Evolutionary conservation across 2,113 vertebrate species (phyloP), one percentile per base, ranked within the genome.

Genomic region (Malurus melanocephalus): DNA sequence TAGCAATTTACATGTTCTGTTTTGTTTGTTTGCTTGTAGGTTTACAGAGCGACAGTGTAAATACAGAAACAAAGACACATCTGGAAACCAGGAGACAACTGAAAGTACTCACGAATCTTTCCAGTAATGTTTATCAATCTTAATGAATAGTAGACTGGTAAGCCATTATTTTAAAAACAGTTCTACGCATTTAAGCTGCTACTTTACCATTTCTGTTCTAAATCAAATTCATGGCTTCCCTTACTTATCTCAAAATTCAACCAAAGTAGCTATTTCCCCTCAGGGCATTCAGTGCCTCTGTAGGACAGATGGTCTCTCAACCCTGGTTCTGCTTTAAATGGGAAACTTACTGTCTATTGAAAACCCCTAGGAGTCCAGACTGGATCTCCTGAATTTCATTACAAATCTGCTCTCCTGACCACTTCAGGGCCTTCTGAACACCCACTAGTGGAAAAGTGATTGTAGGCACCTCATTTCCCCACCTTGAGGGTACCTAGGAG

Each of bases 191-290:
- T 91, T 57, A 80, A 82, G 89, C 56, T 69, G 38, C 59, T 84
- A 33, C 69, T 93, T 94, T 21, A 62, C 60, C 17, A 62, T 84
- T 88, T 86, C 80, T 90, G 62, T 55, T 90, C 67, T 78, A 90
- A 81, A 95, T 93, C 86, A 94, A 93, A 93, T 90, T 71, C 80
- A 86, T 43, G 33, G 42, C 59, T 92, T 83, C 73, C 61, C 43
- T 89, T 78, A 91, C 66, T 94, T 92, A 72, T 78, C 68, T 91
- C 74, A 82, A 87, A 93, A 91, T 84, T 79, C 59, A 79, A 13
- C 78, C 5, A 3, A 88, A 90, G 90, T 80, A 93, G 80, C 68
- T 90, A 49, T 46, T 75, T 90, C 16, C 71, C 80, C 64, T 73
- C 52, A 28, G 78, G 94, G 60, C 45, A 80, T 17, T 77, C 67